Conservation (phyloP, 2,888 invertebrate species). For the Acanthosepion esculentum region DNA sequence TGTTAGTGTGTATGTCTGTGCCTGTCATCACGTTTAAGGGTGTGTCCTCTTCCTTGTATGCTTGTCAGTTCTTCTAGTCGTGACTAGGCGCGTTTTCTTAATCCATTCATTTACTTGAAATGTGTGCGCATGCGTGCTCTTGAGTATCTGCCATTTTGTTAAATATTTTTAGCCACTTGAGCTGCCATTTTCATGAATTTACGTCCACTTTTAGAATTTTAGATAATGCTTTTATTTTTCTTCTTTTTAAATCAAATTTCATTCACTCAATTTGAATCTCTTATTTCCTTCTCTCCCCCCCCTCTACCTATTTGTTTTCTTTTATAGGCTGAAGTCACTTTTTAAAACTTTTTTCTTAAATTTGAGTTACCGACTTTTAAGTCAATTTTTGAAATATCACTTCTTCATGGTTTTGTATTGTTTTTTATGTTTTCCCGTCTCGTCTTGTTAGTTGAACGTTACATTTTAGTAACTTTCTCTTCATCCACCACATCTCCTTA, state of each 20-base stretch:
- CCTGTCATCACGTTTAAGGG: too few species aligned
- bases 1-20: too few species aligned
- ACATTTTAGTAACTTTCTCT: neutral
- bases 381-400: neutral
- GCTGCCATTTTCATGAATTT: neutral
- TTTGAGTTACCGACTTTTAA: neutral
- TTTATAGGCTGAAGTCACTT: neutral
- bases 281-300: neutral
- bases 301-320: too few species aligned
- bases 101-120: too few species aligned
- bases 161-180: neutral
- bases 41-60: too few species aligned
- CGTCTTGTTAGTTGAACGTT: neutral
- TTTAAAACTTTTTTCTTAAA: neutral
- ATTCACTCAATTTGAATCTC: neutral
- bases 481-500: neutral
- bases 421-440: neutral
- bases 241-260: neutral
- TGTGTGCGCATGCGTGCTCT: neutral
- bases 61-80: too few species aligned
- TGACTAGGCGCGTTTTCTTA: too few species aligned
- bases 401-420: neutral
- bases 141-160: neutral
- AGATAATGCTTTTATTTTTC: neutral
- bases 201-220: neutral